phyloP scores from a whole-genome alignment of 2,797 vertebrate species.

The Macropodus opercularis region DNA sequence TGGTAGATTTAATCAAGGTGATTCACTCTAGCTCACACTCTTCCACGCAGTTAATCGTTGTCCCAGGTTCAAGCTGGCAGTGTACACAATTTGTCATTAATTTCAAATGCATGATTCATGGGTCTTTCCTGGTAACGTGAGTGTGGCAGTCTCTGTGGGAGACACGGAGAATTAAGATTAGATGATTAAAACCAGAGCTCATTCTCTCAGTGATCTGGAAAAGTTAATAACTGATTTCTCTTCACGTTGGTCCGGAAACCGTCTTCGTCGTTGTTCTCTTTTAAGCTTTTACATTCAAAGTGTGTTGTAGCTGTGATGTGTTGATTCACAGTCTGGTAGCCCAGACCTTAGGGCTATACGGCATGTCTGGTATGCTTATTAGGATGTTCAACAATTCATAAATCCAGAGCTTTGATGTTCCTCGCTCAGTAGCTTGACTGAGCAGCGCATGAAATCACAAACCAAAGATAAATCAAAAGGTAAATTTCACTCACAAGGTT shows the following conservation, averaged over 20 bases:
- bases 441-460: constrained; percentile 48
- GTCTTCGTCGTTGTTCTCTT: background rate
- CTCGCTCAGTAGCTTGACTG: constrained; percentile 12
- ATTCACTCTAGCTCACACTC: constrained; percentile 47
- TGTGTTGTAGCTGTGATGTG: constrained; percentile 9
- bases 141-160: constrained; percentile 5
- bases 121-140: constrained; percentile 1
- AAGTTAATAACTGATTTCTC: too few species aligned
- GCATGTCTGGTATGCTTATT: constrained; percentile 26
- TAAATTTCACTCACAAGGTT: background rate
- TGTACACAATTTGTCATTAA: constrained; percentile 42
- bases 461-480: constrained; percentile 45
- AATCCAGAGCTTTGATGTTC: constrained; percentile 60
- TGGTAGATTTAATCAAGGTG: constrained; percentile 59
- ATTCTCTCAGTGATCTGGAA: constrained; percentile 1
- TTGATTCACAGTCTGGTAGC: constrained; percentile 12
- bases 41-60: constrained; percentile 58
- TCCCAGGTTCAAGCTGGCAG: constrained; percentile 44
- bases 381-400: constrained; percentile 39
- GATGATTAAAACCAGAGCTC: background rate
- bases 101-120: constrained; percentile 51
- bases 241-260: background rate
- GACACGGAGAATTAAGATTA: background rate
- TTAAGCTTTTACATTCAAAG: constrained; percentile 16
- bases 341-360: constrained; percentile 18